Conservation (phyloP, 2,797 vertebrate species). For the Poecilia gillii region DNA sequence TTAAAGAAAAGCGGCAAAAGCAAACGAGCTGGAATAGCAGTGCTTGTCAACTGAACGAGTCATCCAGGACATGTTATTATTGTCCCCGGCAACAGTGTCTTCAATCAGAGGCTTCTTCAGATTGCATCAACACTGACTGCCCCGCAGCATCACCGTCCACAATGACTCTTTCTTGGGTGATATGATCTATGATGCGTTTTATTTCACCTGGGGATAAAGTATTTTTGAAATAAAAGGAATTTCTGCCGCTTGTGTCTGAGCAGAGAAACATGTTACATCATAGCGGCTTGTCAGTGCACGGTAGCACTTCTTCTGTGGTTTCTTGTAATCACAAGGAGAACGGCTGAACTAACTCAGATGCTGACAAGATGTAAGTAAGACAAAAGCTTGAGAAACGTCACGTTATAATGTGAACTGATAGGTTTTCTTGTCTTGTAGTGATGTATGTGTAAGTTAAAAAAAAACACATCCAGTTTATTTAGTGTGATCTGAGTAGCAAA, state of each 20-base stretch:
- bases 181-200: not conserved
- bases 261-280: not conserved
- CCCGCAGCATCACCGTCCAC: not conserved
- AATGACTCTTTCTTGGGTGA: not conserved
- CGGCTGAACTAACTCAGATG: not conserved
- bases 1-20: not conserved
- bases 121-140: not conserved
- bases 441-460: not conserved
- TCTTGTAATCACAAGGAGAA: not conserved
- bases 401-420: not conserved
- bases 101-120: not conserved
- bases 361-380: not conserved
- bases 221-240: not conserved
- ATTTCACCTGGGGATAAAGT: not conserved
- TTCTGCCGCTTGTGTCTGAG: not conserved
- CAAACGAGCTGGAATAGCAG: not conserved
- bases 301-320: not conserved
- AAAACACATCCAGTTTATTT: not conserved
- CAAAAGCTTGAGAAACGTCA: not conserved
- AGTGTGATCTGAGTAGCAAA: not conserved
- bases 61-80: not conserved
- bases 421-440: not conserved
- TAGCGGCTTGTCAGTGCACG: not conserved
- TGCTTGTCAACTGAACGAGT: not conserved
- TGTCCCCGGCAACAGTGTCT: not conserved